These are phyloP conservation scores for Ceramica pisi DNA, from an alignment of 2,888 invertebrate genomes.

Conservation along the genomic window DNA sequence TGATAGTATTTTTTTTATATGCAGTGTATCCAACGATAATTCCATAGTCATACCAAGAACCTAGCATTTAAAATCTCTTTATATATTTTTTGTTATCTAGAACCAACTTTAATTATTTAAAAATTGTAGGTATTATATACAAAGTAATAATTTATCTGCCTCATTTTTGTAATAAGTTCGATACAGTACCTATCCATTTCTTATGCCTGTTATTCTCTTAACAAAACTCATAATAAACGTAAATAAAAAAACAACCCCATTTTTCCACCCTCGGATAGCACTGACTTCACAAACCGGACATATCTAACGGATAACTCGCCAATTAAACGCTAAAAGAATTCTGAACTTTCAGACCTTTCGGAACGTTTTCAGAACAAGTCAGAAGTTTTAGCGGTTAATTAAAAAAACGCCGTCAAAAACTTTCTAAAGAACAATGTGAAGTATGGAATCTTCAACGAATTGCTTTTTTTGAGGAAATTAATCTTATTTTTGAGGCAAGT, in stretches of 20 bases:
- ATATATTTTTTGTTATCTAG: no score
- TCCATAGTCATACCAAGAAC: no score
- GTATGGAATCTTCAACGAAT: constrained; percentile 57
- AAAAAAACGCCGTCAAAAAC: constrained; percentile 65
- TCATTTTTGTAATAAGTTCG: no score
- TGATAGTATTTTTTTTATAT: no score
- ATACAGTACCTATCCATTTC: no score
- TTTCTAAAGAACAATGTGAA: constrained; percentile 54
- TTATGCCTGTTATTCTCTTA: background rate
- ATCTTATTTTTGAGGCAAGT: constrained; percentile 46
- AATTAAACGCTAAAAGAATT: constrained; percentile 59
- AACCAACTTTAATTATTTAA: no score
- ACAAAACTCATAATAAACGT: background rate
- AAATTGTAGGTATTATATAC: no score
- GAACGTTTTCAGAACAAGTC: constrained; percentile 37
- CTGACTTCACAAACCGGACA: constrained; percentile 8
- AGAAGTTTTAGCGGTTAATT: constrained; percentile 64
- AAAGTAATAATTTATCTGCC: no score
- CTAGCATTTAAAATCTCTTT: no score
- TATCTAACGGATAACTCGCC: constrained; percentile 47
- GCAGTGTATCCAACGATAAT: no score
- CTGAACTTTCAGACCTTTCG: constrained; percentile 42
- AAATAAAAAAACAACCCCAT: background rate
- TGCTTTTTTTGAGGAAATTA: constrained; percentile 58
- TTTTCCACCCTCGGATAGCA: background rate